These are phyloP conservation scores for Leptinotarsa undecemlineata DNA, from an alignment of 1,140 invertebrate genomes.

Conservation along the genomic window DNA sequence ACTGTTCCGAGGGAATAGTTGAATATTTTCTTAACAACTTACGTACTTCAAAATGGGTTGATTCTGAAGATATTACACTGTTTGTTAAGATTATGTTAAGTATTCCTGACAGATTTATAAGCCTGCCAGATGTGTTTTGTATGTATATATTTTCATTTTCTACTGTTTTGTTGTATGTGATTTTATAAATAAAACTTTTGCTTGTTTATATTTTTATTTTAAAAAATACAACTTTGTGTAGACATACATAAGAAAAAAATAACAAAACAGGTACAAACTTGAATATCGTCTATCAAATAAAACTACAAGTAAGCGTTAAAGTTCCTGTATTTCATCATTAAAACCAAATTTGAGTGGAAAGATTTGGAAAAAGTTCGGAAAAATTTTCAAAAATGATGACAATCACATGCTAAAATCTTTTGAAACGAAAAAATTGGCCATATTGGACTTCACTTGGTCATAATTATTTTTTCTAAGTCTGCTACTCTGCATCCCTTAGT, in stretches of 20 bases:
- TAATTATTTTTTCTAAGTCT: too few species aligned
- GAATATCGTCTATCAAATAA: constrained; percentile 4
- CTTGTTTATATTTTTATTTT: constrained; percentile 10
- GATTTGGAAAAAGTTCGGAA: too few species aligned
- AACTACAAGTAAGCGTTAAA: not conserved
- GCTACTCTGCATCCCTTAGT: too few species aligned
- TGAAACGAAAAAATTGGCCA: too few species aligned
- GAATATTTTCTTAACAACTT: not conserved
- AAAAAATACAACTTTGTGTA: constrained; percentile 14
- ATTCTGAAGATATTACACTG: not conserved
- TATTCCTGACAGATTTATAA: not conserved
- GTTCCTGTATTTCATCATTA: not conserved
- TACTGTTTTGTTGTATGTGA: not conserved
- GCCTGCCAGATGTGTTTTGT: not conserved
- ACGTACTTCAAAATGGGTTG: not conserved
- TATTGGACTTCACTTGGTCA: too few species aligned
- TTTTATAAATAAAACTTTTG: not conserved
- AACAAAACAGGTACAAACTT: constrained; percentile 19
- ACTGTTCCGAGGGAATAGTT: not conserved
- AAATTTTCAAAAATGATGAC: too few species aligned
- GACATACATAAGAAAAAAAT: constrained; percentile 9
- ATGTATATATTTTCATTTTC: not conserved
- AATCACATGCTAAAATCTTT: too few species aligned
- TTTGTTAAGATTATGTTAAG: not conserved
- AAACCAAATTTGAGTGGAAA: not conserved